These are phyloP conservation scores for Xylota segnis DNA, from an alignment of 2,888 invertebrate genomes.

Conservation along the genomic window DNA sequence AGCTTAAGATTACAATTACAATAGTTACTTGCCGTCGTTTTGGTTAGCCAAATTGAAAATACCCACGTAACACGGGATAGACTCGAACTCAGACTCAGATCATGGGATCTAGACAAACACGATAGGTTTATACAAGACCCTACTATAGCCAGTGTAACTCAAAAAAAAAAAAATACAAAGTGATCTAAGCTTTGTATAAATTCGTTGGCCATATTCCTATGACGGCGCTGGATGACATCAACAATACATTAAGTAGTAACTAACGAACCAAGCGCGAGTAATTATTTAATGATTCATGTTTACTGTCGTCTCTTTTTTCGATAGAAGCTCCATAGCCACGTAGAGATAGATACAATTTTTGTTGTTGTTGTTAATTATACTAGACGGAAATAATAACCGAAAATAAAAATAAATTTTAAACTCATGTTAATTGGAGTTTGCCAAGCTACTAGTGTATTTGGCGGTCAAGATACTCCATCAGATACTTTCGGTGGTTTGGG, in stretches of 20 bases:
- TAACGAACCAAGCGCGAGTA: conserved; percentile 50
- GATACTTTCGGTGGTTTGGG: not conserved
- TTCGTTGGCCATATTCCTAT: conserved; percentile 14
- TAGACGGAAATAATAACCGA: conserved; percentile 7
- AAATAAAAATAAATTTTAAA: conserved; percentile 3
- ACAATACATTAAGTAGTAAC: conserved; percentile 38
- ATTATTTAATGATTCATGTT: conserved; percentile 63
- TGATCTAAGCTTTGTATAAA: conserved; percentile 44
- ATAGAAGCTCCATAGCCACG: not conserved
- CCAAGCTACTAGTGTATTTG: not conserved
- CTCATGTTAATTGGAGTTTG: not conserved
- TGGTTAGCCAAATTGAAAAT: conserved; percentile 22
- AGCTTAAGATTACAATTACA: conserved; percentile 57
- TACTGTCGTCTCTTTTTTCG: not conserved
- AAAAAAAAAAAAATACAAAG: conserved; percentile 11
- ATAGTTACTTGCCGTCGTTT: not conserved
- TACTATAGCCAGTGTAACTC: conserved; percentile 4
- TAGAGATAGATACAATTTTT: not conserved
- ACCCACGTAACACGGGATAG: conserved; percentile 1
- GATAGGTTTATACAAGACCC: conserved; percentile 4
- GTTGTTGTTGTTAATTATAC: conserved; percentile 25
- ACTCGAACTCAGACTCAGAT: not conserved
- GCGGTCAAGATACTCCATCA: not conserved
- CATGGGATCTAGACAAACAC: conserved; percentile 47
- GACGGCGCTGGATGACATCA: conserved; percentile 65